Evolutionary conservation across 2,113 vertebrate species (phyloP), one percentile per base, ranked within the genome.

Genomic region (Ophiodon elongatus): DNA sequence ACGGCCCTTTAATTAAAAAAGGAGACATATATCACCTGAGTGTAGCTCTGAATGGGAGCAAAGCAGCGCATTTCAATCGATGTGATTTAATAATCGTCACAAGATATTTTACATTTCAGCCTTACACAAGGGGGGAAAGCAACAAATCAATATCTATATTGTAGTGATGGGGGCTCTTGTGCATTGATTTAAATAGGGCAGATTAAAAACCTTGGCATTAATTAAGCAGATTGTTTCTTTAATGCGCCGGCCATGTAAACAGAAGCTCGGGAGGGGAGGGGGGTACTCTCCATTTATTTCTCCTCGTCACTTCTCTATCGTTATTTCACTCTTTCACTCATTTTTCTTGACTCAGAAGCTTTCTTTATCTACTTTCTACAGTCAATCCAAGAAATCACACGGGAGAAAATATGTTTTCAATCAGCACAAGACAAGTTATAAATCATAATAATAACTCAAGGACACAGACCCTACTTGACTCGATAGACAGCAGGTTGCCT

Each of bases 161-260:
- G 80, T 74, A 17, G 60, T 37, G 54, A 56, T 39, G 65, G 54
- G 37, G 73, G 52, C 65, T 47, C 65, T 60, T 60, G 50, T 66
- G 71, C 79, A 64, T 47, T 78, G 69, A 84, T 59, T 84, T 50
- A 71, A 73, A 82, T 6, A 25, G 29, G 60, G 37, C 35, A 45
- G 74, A 85, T 81, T 80, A 79, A 73, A 89, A 83, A 85, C 27
- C 50, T 19, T 0, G 31, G 41, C 57, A 69, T 84, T 90, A 86
- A 90, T 88, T 81, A 88, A 76, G 74, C 60, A 41, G 73, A 88
- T 83, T 84, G 83, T 88, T 90, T 86, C 74, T 79, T 73, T 72
- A 79, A 80, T 85, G 80, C 29, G 11, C 27, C 1, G 37, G 1
- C 43, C 0, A 33, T 45, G 54, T 56, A 80, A 71, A 83, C 85